Evolutionary conservation across 2,113 vertebrate species (phyloP).

Genomic region (Sigmodon hispidus): DNA sequence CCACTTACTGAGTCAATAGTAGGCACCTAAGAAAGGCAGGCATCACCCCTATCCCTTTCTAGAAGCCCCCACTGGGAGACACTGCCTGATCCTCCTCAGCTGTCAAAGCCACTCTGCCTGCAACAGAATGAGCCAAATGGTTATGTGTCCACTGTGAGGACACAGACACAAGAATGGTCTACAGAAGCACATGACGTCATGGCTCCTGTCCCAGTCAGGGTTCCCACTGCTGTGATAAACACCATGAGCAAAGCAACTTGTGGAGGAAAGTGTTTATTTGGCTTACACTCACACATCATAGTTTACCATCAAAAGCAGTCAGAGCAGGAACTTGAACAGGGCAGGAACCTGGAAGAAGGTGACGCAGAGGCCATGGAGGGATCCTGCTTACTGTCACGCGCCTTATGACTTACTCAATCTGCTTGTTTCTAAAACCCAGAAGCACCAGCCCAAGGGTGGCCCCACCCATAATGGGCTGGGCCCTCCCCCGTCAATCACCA

Average conservation of each 20-base stretch:
- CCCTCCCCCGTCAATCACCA: not conserved
- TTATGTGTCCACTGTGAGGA: not conserved
- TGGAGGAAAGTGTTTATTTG: not conserved
- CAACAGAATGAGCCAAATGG: not conserved
- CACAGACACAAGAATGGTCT: not conserved
- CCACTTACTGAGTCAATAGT: not conserved
- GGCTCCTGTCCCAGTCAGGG: not conserved
- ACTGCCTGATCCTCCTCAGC: rapidly evolving
- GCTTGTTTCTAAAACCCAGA: not conserved
- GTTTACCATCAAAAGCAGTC: not conserved
- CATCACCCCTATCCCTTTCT: not conserved
- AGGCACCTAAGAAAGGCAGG: not conserved
- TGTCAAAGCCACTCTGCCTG: not conserved
- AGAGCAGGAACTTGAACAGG: not conserved
- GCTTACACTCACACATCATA: not conserved
- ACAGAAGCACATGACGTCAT: not conserved
- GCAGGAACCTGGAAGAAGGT: not conserved
- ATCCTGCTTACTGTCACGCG: not conserved
- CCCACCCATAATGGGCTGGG: not conserved
- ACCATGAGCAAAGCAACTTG: not conserved
- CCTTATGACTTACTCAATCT: not conserved
- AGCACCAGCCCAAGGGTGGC: not conserved
- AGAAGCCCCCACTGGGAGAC: not conserved
- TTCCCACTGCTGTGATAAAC: not conserved
- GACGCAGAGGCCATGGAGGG: not conserved